A percentile compares a stretch with the other conserved stretches of the same genome.
Conservation (phyloP, 2,113 vertebrate species). For the Pelodiscus sinensis region DNA sequence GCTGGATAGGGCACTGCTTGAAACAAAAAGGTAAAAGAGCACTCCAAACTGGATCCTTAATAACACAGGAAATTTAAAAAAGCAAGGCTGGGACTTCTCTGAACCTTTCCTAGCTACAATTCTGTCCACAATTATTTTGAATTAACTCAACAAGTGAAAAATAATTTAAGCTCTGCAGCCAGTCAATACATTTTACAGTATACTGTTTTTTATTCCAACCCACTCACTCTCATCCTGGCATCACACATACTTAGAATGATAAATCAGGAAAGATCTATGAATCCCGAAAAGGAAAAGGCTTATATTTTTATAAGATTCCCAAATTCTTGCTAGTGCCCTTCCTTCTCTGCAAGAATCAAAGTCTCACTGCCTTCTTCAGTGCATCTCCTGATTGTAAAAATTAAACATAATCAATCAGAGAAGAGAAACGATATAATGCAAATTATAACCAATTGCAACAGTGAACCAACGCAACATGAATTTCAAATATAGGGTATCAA, state of each 20-base stretch:
- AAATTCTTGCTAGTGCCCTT: neutral
- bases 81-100: neutral
- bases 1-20: neutral
- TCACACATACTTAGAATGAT: neutral
- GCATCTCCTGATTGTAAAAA: neutral
- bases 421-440: neutral
- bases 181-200: neutral
- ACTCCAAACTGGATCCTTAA: neutral
- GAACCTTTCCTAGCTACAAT: neutral
- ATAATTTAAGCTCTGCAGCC: neutral
- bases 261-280: neutral
- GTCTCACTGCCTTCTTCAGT: neutral
- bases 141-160: neutral
- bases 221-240: no score
- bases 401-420: neutral
- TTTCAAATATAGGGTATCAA: neutral
- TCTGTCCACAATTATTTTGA: neutral
- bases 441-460: neutral
- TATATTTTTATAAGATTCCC: no score
- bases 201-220: neutral
- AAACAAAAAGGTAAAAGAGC: fast-evolving
- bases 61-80: neutral
- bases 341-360: neutral
- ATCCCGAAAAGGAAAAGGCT: neutral
- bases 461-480: neutral